These are phyloP conservation scores for Pipra filicauda DNA, from an alignment of 2,113 vertebrate species.

Conservation along the genomic window DNA sequence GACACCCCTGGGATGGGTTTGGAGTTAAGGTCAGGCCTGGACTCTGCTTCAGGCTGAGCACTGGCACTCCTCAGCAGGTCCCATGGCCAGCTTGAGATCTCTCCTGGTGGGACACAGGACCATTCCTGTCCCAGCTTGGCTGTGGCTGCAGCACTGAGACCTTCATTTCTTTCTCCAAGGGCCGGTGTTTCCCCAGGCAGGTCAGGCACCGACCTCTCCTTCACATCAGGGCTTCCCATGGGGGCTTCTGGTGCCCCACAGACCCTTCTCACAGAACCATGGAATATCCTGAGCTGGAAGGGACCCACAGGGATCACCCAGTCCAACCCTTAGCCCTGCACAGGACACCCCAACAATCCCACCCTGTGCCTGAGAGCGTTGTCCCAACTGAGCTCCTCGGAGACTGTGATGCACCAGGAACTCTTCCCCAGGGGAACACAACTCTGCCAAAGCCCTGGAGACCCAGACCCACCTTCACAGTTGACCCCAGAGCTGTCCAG, in stretches of 20 bases:
- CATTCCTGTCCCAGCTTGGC: neutral
- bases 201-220: neutral
- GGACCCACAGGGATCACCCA: neutral
- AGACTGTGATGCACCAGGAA: neutral
- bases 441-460: neutral
- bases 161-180: neutral
- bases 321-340: neutral
- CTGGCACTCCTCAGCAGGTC: neutral
- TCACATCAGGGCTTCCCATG: neutral
- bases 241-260: neutral
- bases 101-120: neutral
- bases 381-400: neutral
- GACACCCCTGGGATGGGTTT: neutral
- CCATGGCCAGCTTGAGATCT: neutral
- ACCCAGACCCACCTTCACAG: conserved; percentile 84
- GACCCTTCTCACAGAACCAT: neutral
- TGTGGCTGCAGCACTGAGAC: neutral
- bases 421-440: rapidly evolving
- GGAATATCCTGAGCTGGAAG: neutral
- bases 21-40: neutral
- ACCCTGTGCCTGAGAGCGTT: rapidly evolving
- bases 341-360: neutral
- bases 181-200: neutral
- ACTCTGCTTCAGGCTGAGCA: neutral
- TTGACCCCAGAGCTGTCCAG: conserved; percentile 81